Percentiles rank a stretch among this genome's conserved stretches.
Conservation (phyloP, 2,113 vertebrate genomes). For the Natator depressus region DNA sequence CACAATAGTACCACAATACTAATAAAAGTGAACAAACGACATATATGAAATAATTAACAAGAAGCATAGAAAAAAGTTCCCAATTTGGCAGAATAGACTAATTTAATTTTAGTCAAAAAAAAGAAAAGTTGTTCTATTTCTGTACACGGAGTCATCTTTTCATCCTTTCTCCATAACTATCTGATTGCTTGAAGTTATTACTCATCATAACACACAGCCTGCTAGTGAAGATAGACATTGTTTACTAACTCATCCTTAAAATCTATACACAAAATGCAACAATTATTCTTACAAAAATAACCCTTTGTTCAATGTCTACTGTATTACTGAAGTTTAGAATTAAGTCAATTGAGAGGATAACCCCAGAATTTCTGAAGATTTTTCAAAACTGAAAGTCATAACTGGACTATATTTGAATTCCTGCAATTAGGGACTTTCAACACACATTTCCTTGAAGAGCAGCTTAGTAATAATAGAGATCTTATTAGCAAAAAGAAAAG, state of each 20-base stretch:
- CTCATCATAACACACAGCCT: background rate
- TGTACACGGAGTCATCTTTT: background rate
- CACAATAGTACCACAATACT: background rate
- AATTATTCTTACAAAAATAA: background rate
- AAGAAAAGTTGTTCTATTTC: background rate
- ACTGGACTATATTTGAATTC: background rate
- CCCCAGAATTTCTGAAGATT: background rate
- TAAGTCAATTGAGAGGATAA: background rate
- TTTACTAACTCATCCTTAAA: background rate
- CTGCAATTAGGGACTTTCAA: background rate
- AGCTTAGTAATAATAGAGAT: background rate
- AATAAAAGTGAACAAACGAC: background rate
- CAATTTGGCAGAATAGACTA: background rate
- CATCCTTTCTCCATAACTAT: too few relatives aligned
- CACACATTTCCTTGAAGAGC: background rate
- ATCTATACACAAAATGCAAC: fast-evolving
- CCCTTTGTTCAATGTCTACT: background rate
- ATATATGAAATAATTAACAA: background rate
- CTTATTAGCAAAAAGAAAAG: background rate
- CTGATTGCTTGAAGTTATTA: background rate
- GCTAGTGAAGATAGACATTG: background rate
- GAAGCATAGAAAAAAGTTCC: background rate
- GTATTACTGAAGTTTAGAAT: background rate
- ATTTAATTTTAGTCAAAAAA: fast-evolving
- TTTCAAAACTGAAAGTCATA: background rate